Percentiles rank a stretch among this genome's conserved stretches.
These are phyloP conservation scores for Molossus alvarezi DNA, from an alignment of 2,797 vertebrate genomes.

Conservation along the genomic window DNA sequence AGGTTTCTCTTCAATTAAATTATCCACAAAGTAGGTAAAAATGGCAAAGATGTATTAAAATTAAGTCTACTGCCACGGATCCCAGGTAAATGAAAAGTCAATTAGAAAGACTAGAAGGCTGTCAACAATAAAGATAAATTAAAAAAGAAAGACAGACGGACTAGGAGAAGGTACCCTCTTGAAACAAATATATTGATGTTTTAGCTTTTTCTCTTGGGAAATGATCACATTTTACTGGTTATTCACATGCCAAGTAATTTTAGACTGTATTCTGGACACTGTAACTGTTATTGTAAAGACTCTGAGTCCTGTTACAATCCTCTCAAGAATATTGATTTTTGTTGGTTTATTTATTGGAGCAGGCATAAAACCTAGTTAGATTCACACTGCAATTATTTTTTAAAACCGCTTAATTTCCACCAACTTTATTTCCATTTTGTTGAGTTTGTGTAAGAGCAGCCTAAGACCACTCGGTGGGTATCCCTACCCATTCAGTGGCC, in stretches of 20 bases:
- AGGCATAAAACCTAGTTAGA: not conserved
- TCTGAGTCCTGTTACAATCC: not conserved
- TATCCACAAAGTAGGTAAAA: not conserved
- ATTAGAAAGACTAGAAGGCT: not conserved
- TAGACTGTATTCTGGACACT: not conserved
- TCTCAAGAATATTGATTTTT: not conserved
- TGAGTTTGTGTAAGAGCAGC: not conserved
- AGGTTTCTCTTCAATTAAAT: constrained; percentile 50
- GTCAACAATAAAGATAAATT: too few relatives aligned
- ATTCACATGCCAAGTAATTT: constrained; percentile 29
- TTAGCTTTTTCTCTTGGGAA: not conserved
- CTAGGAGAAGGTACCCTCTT: not conserved
- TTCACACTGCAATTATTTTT: not conserved
- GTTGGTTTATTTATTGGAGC: not conserved
- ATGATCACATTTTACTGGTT: not conserved
- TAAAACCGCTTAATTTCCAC: not conserved
- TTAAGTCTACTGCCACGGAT: constrained; percentile 3
- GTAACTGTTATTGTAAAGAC: not conserved
- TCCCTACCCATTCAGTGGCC: not conserved
- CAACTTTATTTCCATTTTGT: not conserved
- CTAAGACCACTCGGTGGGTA: not conserved
- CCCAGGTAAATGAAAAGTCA: constrained; percentile 21
- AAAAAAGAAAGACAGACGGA: too few relatives aligned
- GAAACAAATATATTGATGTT: constrained; percentile 35
- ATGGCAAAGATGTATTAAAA: constrained; percentile 16